Evolutionary conservation across 37 sponge, comb jelly and placozoan species (phyloP).

Genomic region (Axinella damicornis): DNA sequence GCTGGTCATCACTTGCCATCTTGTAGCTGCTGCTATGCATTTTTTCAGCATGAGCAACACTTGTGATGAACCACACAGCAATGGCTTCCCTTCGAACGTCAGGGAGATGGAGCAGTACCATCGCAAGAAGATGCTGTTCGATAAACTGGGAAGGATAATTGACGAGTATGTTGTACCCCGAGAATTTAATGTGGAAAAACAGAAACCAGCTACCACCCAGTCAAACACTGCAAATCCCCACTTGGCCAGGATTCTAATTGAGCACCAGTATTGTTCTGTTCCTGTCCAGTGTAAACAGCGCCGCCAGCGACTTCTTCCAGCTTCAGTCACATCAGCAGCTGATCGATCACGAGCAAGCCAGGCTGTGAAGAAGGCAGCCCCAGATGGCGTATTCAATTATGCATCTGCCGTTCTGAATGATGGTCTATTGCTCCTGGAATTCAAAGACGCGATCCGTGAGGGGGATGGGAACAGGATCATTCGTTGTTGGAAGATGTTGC

Average conservation of each 20-base stretch:
- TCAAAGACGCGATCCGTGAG: conserved; percentile 44
- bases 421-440: conserved; percentile 48
- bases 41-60: conserved; percentile 2
- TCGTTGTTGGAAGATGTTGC: conserved; percentile 34
- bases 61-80: not conserved
- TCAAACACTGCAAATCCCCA: conserved; percentile 12
- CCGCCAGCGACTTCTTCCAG: not conserved
- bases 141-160: not conserved
- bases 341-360: not conserved
- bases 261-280: conserved; percentile 12
- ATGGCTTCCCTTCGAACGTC: not conserved
- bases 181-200: too few relatives aligned
- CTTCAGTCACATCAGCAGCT: not conserved
- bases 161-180: not conserved
- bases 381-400: conserved; percentile 39
- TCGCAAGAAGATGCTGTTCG: not conserved
- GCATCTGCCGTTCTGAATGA: conserved; percentile 35
- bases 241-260: not conserved
- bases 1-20: conserved; percentile 6
- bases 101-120: not conserved
- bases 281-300: not conserved
- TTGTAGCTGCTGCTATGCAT: conserved; percentile 43
- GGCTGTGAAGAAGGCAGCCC: not conserved
- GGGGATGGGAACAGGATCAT: conserved; percentile 41
- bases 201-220: not conserved